Percentiles rank a stretch among this genome's conserved stretches.
Evolutionary conservation across 2,797 vertebrate genomes (phyloP).

Genomic region (Okamejei kenojei): DNA sequence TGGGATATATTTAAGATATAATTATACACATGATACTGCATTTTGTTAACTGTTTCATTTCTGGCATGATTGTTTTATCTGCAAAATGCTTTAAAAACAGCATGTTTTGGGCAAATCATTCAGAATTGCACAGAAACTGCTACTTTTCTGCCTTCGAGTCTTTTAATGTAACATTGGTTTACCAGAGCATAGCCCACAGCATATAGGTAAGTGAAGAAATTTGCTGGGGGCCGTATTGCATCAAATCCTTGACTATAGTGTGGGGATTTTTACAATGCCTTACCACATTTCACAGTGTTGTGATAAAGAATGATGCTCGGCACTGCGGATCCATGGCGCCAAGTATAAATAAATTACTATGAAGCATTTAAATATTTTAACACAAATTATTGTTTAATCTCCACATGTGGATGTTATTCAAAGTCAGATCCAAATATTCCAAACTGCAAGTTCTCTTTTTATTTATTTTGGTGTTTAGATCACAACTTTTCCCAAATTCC

Average conservation of each 20-base stretch:
- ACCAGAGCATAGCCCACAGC: neutral
- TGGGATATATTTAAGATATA: neutral
- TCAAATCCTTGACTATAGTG: neutral
- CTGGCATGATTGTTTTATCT: no score
- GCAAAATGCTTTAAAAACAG: neutral
- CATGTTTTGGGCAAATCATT: neutral
- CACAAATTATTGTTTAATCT: neutral
- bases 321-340: no score
- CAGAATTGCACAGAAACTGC: no score
- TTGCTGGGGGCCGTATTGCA: neutral
- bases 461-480: neutral
- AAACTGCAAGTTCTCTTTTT: neutral
- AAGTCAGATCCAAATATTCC: neutral
- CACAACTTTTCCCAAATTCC: neutral
- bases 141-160: neutral
- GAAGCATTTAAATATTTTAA: neutral
- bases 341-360: neutral
- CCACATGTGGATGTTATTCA: no score
- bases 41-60: neutral
- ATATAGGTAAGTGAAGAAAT: neutral
- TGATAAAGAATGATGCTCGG: neutral
- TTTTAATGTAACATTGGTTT: neutral
- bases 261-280: neutral
- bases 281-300: neutral
- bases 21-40: neutral